Conservation (phyloP, 2,113 vertebrate genomes). For the Leptocoma aspasia region DNA sequence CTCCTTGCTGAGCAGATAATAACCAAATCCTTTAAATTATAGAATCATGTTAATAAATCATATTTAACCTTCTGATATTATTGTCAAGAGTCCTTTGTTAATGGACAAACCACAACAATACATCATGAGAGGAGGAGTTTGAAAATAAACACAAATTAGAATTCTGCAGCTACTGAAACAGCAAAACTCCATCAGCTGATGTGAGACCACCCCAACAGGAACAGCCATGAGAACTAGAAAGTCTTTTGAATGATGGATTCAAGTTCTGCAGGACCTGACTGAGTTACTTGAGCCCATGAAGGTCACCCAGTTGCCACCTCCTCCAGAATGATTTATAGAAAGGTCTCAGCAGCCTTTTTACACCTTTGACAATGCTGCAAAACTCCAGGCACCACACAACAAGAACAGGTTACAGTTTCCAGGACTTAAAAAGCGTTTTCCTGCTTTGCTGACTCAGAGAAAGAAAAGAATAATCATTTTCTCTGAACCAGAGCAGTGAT, state of each 20-base stretch:
- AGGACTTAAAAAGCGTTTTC: neutral
- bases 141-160: neutral
- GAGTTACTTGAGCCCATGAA: neutral
- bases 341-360: neutral
- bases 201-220: neutral
- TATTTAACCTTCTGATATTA: too few relatives aligned
- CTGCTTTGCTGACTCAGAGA: neutral
- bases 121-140: too few relatives aligned
- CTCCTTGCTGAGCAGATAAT: too few relatives aligned
- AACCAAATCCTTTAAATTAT: too few relatives aligned
- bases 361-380: neutral
- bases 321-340: neutral
- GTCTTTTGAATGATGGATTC: neutral
- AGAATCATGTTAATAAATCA: too few relatives aligned
- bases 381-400: neutral
- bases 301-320: fast-evolving
- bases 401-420: neutral
- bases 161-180: neutral
- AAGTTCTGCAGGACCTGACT: neutral
- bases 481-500: neutral
- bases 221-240: fast-evolving
- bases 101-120: too few relatives aligned
- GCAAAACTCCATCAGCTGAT: neutral
- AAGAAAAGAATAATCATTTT: neutral
- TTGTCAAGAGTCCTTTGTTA: too few relatives aligned